phyloP scores from a whole-genome alignment of 2,888 invertebrate species.

The Esperia sulphurella region DNA sequence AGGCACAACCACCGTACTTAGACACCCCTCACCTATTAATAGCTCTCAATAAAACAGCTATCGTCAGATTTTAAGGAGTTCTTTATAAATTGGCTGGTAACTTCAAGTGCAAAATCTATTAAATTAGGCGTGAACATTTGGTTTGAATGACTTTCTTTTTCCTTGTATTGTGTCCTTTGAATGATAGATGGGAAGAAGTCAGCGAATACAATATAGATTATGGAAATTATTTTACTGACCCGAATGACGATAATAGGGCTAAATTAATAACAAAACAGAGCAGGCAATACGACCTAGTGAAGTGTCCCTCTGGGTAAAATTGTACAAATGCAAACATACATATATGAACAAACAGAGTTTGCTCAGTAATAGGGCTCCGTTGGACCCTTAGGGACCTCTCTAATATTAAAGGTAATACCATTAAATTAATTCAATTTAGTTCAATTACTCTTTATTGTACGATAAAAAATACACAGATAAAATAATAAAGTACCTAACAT shows the following conservation, averaged over 20 bases:
- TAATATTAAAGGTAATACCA: too few species aligned
- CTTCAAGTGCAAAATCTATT: constrained; percentile 48
- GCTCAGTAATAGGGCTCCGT: too few species aligned
- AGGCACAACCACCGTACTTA: constrained; percentile 39
- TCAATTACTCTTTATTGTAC: too few species aligned
- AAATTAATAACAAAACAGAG: too few species aligned
- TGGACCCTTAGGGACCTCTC: too few species aligned
- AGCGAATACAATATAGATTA: background rate
- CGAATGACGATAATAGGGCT: background rate
- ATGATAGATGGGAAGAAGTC: constrained; percentile 2
- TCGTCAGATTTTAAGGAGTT: constrained; percentile 14
- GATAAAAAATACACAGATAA: too few species aligned
- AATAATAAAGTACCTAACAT: too few species aligned
- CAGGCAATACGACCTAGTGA: too few species aligned
- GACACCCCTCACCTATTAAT: constrained; percentile 17
- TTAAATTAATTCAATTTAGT: too few species aligned
- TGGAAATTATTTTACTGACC: background rate
- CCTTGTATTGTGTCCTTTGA: constrained; percentile 23
- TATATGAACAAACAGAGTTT: too few species aligned
- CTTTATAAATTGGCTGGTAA: constrained; percentile 30
- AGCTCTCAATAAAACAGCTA: background rate
- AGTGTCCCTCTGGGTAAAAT: too few species aligned
- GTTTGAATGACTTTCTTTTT: constrained; percentile 47
- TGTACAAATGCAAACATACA: too few species aligned
- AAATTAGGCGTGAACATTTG: constrained; percentile 41